Conservation (phyloP, 1,140 invertebrate species). For the Brachionus manjavacas region DNA sequence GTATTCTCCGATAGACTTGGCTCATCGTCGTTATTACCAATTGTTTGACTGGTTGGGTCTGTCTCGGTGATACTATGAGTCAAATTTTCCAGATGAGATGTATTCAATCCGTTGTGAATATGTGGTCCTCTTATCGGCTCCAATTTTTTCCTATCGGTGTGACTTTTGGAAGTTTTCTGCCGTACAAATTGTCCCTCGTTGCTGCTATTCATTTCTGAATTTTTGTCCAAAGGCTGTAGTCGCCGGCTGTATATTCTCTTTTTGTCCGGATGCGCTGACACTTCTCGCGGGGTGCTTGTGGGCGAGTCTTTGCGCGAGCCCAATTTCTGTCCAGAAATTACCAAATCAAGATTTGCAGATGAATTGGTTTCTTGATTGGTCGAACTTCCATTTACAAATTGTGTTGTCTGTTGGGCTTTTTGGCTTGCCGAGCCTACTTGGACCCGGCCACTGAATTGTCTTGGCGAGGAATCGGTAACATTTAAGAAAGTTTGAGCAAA, state of each 20-base stretch:
- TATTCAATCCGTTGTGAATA: background rate
- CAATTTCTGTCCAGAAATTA: conserved; percentile 17
- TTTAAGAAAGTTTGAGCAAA: conserved; percentile 33
- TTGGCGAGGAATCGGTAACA: conserved; percentile 32
- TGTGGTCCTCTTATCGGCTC: background rate
- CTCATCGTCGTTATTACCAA: conserved; percentile 21
- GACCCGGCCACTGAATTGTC: background rate
- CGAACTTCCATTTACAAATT: background rate
- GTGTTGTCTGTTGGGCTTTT: background rate
- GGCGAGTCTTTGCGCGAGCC: conserved; percentile 18
- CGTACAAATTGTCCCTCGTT: conserved; percentile 17
- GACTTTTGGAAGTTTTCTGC: conserved; percentile 37
- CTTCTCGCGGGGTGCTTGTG: background rate
- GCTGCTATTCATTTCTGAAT: background rate
- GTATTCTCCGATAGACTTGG: conserved; percentile 30
- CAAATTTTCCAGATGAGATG: conserved; percentile 30
- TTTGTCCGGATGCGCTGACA: conserved; percentile 11
- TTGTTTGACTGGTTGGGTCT: conserved; percentile 24
- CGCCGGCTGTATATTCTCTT: background rate
- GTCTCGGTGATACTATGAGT: conserved; percentile 32
- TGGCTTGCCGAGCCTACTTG: background rate
- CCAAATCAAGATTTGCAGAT: background rate
- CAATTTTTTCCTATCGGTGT: conserved; percentile 24
- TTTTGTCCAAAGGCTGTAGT: conserved; percentile 38
- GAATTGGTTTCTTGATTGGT: conserved; percentile 24